Percentiles rank a stretch among this genome's conserved stretches.
These are phyloP conservation scores for Aricia artaxerxes DNA, from an alignment of 2,888 invertebrate genomes.

Conservation along the genomic window DNA sequence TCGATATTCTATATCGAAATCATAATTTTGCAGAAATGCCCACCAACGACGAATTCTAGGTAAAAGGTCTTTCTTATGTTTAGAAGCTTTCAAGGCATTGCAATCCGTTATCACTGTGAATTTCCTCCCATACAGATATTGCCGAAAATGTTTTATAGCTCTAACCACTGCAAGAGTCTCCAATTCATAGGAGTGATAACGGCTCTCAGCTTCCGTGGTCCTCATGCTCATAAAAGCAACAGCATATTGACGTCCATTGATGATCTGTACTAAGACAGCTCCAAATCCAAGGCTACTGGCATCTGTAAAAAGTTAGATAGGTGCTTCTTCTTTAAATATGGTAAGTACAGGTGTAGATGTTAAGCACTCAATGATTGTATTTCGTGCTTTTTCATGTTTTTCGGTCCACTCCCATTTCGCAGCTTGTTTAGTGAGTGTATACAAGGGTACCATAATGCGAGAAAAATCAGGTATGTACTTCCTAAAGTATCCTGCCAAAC, in stretches of 20 bases:
- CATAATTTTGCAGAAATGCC: conserved; percentile 46
- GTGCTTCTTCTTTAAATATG: conserved; percentile 38
- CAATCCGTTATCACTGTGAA: conserved; percentile 46
- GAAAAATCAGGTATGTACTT: conserved; percentile 38
- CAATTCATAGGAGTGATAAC: conserved; percentile 44
- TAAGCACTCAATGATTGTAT: conserved; percentile 36
- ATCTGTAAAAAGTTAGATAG: conserved; percentile 42
- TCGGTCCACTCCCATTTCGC: conserved; percentile 37
- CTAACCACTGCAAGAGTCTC: conserved; percentile 44
- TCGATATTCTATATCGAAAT: conserved; percentile 42
- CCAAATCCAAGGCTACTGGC: conserved; percentile 45
- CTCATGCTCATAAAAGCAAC: conserved; percentile 41
- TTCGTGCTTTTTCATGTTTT: conserved; percentile 41
- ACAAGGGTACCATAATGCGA: conserved; percentile 36
- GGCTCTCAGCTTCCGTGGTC: conserved; percentile 40
- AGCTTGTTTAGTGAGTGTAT: conserved; percentile 36
- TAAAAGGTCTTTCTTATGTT: conserved; percentile 45
- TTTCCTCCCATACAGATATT: conserved; percentile 43
- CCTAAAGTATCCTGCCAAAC: conserved; percentile 40
- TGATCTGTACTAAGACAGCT: conserved; percentile 36
- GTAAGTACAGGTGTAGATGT: conserved; percentile 33
- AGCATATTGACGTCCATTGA: conserved; percentile 36
- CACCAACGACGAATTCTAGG: conserved; percentile 49
- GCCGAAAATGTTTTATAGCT: conserved; percentile 47
- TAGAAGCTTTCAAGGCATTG: conserved; percentile 48